These are phyloP conservation scores for Lithosia quadra DNA, from an alignment of 2,888 invertebrate species.

Conservation along the genomic window DNA sequence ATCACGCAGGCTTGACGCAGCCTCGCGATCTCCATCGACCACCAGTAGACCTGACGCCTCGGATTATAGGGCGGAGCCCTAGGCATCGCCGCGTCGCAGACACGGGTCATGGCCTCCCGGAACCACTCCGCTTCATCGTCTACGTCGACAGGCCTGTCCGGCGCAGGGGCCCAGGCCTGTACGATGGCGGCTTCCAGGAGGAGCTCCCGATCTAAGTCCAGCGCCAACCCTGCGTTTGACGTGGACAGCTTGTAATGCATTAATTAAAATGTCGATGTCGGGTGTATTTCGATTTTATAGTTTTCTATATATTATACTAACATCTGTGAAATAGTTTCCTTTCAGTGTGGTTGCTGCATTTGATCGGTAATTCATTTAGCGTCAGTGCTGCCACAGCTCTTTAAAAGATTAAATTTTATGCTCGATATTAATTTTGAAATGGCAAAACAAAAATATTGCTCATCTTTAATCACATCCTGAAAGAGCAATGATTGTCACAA, in stretches of 20 bases:
- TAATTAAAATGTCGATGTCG: slow-evolving; percentile 52
- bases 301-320: slow-evolving; percentile 27
- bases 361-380: slow-evolving; percentile 23
- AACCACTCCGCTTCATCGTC: too few relatives aligned
- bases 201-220: too few relatives aligned
- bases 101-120: too few relatives aligned
- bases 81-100: too few relatives aligned
- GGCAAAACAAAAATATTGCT: not conserved
- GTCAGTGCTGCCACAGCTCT: not conserved
- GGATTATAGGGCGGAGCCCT: too few relatives aligned
- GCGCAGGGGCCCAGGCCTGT: too few relatives aligned
- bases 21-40: too few relatives aligned
- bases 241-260: slow-evolving; percentile 52
- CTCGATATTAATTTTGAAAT: not conserved
- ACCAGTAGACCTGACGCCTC: too few relatives aligned
- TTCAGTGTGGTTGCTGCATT: slow-evolving; percentile 11
- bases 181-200: too few relatives aligned
- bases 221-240: slow-evolving; percentile 44
- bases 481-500: too few relatives aligned
- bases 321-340: slow-evolving; percentile 17
- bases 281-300: slow-evolving; percentile 39
- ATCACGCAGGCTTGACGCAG: too few relatives aligned
- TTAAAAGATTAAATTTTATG: not conserved
- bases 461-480: not conserved
- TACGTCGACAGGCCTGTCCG: too few relatives aligned